Percentiles rank a stretch among this genome's conserved stretches.
Evolutionary conservation across 2,888 invertebrate species (phyloP).

Genomic region (Protodeltote pygarga): DNA sequence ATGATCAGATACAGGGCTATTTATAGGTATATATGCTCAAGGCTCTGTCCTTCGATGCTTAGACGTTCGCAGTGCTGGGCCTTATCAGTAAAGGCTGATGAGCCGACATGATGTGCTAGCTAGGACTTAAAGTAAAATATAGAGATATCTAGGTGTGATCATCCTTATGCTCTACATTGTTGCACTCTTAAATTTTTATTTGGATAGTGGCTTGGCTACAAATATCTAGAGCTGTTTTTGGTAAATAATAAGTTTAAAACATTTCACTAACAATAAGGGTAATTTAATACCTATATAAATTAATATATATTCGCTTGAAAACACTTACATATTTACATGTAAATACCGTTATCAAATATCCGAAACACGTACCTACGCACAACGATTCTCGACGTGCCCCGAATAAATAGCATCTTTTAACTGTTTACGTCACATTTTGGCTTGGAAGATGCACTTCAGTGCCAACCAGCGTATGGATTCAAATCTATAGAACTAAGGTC

Average conservation of each 20-base stretch:
- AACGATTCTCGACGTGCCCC: slow-evolving; percentile 63
- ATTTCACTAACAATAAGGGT: slow-evolving; percentile 1
- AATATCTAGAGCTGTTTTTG: background rate
- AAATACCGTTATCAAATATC: slow-evolving; percentile 53
- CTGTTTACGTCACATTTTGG: slow-evolving; percentile 74
- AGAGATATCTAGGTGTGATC: too few relatives aligned
- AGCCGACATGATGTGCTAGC: too few relatives aligned
- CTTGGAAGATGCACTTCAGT: slow-evolving; percentile 64
- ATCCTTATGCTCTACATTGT: too few relatives aligned
- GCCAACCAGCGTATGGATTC: slow-evolving; percentile 63
- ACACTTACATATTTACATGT: slow-evolving; percentile 45
- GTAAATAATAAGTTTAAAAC: slow-evolving; percentile 1
- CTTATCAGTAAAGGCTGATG: too few relatives aligned
- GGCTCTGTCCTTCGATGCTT: too few relatives aligned
- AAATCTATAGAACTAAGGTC: slow-evolving; percentile 52
- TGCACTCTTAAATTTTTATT: too few relatives aligned
- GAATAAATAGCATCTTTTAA: slow-evolving; percentile 64
- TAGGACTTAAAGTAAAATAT: too few relatives aligned
- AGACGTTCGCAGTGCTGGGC: too few relatives aligned
- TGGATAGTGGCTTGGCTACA: too few relatives aligned
- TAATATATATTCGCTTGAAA: slow-evolving; percentile 29
- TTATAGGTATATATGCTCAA: background rate
- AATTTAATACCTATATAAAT: too few relatives aligned
- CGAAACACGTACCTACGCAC: slow-evolving; percentile 59
- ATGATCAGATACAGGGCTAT: too few relatives aligned